Evolutionary conservation across 2,888 invertebrate genomes (phyloP).

Genomic region (Drosophila sordidula): DNA sequence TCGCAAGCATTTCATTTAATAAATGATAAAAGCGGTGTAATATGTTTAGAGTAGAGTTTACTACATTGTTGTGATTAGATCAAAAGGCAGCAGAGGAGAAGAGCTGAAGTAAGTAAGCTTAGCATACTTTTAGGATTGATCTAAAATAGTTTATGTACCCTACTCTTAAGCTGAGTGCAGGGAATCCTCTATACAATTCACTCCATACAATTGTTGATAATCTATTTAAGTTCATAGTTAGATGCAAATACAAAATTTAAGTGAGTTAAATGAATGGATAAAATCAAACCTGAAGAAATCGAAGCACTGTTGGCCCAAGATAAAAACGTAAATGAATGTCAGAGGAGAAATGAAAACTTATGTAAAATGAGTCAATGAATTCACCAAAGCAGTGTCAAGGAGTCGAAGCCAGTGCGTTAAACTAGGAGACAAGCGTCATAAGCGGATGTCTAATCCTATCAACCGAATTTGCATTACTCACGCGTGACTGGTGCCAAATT

Average conservation of each 20-base stretch:
- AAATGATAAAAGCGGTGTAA: slow-evolving; percentile 2
- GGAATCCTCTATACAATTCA: no score
- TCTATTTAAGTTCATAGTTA: background rate
- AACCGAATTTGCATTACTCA: slow-evolving; percentile 65
- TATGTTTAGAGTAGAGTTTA: no score
- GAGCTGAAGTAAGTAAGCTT: background rate
- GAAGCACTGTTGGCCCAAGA: slow-evolving; percentile 1
- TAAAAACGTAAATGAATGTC: slow-evolving; percentile 20
- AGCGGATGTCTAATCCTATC: slow-evolving; percentile 46
- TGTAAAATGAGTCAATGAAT: background rate
- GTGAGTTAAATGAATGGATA: slow-evolving; percentile 16
- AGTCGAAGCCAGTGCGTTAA: slow-evolving; percentile 30
- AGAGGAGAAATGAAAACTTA: slow-evolving; percentile 16
- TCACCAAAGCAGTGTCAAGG: background rate
- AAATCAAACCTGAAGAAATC: slow-evolving; percentile 15
- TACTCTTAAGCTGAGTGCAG: no score
- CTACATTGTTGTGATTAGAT: background rate
- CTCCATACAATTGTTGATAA: background rate
- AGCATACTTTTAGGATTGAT: slow-evolving; percentile 1
- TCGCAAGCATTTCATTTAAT: slow-evolving; percentile 10
- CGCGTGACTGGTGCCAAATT: slow-evolving; percentile 62
- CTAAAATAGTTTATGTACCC: background rate
- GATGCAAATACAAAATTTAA: slow-evolving; percentile 17
- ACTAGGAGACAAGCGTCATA: slow-evolving; percentile 40
- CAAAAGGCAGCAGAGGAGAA: background rate